Base-by-base conservation (phyloP, 2,797 vertebrate species). In the Arrhamphus sclerolepis region DNA sequence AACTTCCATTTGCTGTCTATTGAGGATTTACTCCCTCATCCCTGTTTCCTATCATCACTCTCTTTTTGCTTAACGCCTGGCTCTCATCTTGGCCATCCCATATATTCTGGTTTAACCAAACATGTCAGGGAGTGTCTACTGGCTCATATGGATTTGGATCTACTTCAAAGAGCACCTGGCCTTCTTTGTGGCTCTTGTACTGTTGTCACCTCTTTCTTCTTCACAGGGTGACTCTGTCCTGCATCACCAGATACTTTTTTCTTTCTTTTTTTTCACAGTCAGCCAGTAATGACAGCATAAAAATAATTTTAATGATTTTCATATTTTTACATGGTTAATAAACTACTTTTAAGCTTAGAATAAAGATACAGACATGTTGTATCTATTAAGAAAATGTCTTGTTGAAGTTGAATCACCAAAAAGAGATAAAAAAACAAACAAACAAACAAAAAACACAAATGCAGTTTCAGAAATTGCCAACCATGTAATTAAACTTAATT, bases 21-120 rank as follows among this genome's bases (percentile, higher is more conserved):
- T 31, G 22, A 64, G 57, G 31, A 66, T 59, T 85, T 69, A 60
- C 74, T 59, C 54, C 42, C 56, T 53, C 26, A 59, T 65, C 29
- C 34, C 7, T 14, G 8, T 42, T 40, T 39, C 19, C 49, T 18
- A 20, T 46, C 50, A 66, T 48, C 46, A 1, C 51, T 31, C 38
- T 48, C 26, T 46, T 24, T 26, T 49, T 56, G 64, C 58, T 46
- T 60, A 62, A 67, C 64, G 48, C 56, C 66, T 53, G 71, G 58
- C 72, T 85, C 83, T 85, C 78, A 75, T 88, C 81, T 80, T 19
- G 52, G 72, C 62, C 19, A 52, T 76, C 69, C 86, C 78, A 68
- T 81, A 74, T 77, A 81, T 81, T 82, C 73, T 46, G 72, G 74
- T 87, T 85, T 85, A 87, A 87, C 88, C 86, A 88, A 80, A 88